phyloP scores from a whole-genome alignment of 64 coral and sea anemone genomes.

The Dendronephthya gigantea region DNA sequence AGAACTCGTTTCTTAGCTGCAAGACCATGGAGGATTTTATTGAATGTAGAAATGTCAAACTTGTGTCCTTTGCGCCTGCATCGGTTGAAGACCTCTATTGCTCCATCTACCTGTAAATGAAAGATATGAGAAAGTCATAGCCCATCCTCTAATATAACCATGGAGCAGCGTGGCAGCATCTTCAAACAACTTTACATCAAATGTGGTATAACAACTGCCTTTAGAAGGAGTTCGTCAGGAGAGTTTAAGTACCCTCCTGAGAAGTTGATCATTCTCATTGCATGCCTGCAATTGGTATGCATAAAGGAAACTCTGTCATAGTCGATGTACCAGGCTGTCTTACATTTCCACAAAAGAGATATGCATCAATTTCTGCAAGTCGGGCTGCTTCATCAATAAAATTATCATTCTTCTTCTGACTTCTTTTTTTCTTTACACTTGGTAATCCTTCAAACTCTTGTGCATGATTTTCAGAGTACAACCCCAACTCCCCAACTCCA shows the following conservation, averaged over 20 bases:
- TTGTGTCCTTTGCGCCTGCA: not conserved
- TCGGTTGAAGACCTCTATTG: not conserved
- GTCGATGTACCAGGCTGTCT: not conserved
- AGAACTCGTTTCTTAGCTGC: not conserved
- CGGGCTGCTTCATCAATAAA: not conserved
- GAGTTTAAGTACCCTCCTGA: too few species aligned
- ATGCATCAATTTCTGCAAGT: not conserved
- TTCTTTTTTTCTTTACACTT: not conserved
- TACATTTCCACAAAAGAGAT: constrained; percentile 20
- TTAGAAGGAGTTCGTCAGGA: too few species aligned
- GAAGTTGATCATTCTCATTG: too few species aligned
- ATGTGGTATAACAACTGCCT: too few species aligned
- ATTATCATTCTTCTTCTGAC: not conserved
- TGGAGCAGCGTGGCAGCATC: too few species aligned
- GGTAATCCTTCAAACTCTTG: not conserved
- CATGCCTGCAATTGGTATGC: too few species aligned
- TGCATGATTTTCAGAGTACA: not conserved
- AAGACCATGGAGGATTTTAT: constrained; percentile 6
- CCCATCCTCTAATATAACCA: too few species aligned
- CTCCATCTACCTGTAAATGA: not conserved
- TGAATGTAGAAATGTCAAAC: constrained; percentile 1
- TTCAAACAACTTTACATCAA: too few species aligned
- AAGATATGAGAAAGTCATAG: not conserved
- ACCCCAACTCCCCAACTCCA: not conserved
- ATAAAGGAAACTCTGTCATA: too few species aligned